Evolutionary conservation across 1,140 invertebrate genomes (phyloP).

Genomic region (Zophobas atratus): DNA sequence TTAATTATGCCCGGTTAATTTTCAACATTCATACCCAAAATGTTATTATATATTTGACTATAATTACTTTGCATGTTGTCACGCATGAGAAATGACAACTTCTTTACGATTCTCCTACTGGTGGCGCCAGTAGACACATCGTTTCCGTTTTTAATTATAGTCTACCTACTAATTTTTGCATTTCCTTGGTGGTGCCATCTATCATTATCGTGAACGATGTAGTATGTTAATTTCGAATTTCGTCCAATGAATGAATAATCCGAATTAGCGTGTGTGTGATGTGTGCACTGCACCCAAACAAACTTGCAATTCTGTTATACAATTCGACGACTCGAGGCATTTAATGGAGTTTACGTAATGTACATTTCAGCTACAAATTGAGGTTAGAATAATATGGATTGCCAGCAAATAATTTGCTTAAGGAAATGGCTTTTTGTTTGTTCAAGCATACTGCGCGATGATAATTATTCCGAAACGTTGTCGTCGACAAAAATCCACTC

Average conservation of each 20-base stretch:
- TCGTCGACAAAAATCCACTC: not conserved
- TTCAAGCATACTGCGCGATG: not conserved
- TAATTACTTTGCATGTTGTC: too few relatives aligned
- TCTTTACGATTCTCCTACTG: too few relatives aligned
- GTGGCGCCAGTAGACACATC: not conserved
- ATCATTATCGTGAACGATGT: too few relatives aligned
- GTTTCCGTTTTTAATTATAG: not conserved
- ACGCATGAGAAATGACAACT: too few relatives aligned
- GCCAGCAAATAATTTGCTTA: constrained; percentile 42
- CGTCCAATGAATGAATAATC: constrained; percentile 11
- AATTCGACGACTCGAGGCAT: constrained; percentile 49
- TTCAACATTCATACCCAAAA: too few relatives aligned
- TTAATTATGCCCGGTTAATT: too few relatives aligned
- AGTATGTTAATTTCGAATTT: not conserved
- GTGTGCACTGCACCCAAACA: constrained; percentile 26
- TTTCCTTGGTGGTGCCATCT: too few relatives aligned
- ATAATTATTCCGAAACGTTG: constrained; percentile 3
- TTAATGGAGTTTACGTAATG: constrained; percentile 56
- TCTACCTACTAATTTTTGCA: too few relatives aligned
- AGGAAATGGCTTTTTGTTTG: constrained; percentile 23
- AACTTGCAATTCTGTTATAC: constrained; percentile 50
- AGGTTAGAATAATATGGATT: constrained; percentile 44
- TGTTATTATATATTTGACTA: too few relatives aligned
- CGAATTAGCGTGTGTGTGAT: constrained; percentile 11
- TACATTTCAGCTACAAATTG: constrained; percentile 51